phyloP scores from a whole-genome alignment of 2,888 invertebrate species.

The Plebejus melissa region DNA sequence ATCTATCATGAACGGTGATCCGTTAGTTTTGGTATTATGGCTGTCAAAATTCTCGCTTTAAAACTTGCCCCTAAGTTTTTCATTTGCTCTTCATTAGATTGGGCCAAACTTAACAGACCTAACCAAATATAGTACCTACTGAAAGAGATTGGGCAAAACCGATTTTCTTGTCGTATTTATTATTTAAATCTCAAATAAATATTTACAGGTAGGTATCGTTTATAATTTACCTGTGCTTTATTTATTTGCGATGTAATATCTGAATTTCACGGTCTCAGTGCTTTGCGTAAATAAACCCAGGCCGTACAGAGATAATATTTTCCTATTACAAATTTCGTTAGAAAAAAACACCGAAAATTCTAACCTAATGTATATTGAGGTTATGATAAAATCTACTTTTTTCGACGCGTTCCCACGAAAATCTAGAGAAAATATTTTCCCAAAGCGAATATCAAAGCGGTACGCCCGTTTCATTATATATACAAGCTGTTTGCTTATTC shows the following conservation, averaged over 20 bases:
- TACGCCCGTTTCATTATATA: conserved; percentile 28
- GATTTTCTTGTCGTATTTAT: background rate
- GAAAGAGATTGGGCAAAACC: background rate
- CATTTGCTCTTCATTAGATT: background rate
- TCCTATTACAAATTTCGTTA: conserved; percentile 16
- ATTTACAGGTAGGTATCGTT: background rate
- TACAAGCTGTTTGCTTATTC: conserved; percentile 27
- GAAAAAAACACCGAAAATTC: conserved; percentile 22
- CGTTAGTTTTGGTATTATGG: background rate
- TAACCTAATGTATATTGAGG: conserved; percentile 23
- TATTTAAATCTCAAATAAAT: background rate
- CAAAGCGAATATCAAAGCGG: conserved; percentile 24
- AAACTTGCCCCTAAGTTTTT: background rate
- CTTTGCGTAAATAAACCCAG: background rate
- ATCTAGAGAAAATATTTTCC: conserved; percentile 23
- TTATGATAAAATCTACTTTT: conserved; percentile 20
- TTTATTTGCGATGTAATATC: background rate
- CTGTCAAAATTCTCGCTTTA: too few relatives aligned
- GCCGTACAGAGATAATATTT: background rate
- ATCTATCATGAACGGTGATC: too few relatives aligned
- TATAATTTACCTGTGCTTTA: background rate
- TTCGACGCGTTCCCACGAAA: conserved; percentile 23
- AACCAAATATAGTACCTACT: background rate
- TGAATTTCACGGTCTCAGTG: background rate
- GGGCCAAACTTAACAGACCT: background rate